A percentile compares a stretch with the other conserved stretches of the same genome.
Evolutionary conservation across 2,113 vertebrate species (phyloP).

Genomic region (Tachysurus vachellii): DNA sequence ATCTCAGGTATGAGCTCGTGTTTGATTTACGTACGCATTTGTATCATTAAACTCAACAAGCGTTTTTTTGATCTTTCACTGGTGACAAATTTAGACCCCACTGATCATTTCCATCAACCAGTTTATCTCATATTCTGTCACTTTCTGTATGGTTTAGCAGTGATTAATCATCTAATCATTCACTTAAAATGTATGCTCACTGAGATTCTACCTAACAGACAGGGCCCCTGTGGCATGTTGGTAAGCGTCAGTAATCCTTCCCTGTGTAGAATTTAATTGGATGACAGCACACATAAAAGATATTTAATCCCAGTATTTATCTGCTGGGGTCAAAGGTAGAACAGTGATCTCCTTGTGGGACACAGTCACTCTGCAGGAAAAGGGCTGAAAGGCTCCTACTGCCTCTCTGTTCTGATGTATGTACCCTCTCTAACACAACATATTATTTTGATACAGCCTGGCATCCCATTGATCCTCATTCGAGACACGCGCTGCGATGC

Average conservation of each 20-base stretch:
- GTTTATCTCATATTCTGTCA: not conserved
- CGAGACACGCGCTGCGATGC: conserved; percentile 34
- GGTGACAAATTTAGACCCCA: not conserved
- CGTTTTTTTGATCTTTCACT: not conserved
- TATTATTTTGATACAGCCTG: not conserved
- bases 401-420: conserved; percentile 3
- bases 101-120: not conserved
- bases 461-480: conserved; percentile 31
- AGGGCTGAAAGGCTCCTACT: conserved; percentile 5
- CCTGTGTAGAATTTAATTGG: not conserved
- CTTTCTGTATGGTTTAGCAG: not conserved
- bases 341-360: not conserved
- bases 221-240: not conserved
- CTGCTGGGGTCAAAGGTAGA: conserved; percentile 6
- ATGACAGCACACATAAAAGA: not conserved
- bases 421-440: not conserved
- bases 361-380: not conserved
- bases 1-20: no score
- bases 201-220: not conserved
- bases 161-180: not conserved
- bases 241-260: not conserved
- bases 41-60: no score
- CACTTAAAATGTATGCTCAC: not conserved
- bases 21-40: no score
- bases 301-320: not conserved